phyloP scores from a whole-genome alignment of 2,797 vertebrate genomes.

The Diceros bicornis region DNA sequence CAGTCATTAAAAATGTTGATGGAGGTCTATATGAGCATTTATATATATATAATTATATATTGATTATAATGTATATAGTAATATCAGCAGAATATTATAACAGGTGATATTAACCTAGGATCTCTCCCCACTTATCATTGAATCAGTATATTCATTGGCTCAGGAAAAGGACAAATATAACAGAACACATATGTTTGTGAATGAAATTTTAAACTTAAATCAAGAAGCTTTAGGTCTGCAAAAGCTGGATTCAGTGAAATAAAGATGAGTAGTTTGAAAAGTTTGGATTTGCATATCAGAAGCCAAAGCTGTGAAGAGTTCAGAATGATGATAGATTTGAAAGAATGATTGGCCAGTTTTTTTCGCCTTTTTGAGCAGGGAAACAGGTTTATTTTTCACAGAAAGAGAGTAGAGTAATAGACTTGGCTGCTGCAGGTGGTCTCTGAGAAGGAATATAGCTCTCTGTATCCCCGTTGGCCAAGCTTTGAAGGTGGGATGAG shows the following conservation, averaged over 20 bases:
- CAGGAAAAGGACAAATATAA: neutral
- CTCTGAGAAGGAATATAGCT: neutral
- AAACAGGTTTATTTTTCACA: neutral
- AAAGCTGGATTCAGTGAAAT: neutral
- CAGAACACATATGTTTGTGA: neutral
- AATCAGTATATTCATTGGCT: neutral
- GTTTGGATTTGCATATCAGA: neutral
- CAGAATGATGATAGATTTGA: neutral
- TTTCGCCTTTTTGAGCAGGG: neutral
- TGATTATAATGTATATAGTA: too few relatives aligned
- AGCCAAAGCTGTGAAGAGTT: neutral
- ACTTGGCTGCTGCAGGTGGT: neutral
- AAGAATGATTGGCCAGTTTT: neutral
- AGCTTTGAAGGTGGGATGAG: neutral
- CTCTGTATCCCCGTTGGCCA: neutral
- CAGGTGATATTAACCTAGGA: neutral
- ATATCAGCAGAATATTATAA: too few relatives aligned
- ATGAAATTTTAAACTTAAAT: constrained; percentile 36
- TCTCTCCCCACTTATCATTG: neutral
- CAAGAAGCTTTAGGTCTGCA: neutral
- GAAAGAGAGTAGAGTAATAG: neutral
- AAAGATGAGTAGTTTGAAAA: constrained; percentile 22
- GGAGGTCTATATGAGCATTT: neutral
- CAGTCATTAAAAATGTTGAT: constrained; percentile 10
- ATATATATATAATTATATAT: too few relatives aligned